These are phyloP conservation scores for Tragelaphus buxtoni DNA, from an alignment of 2,113 vertebrate genomes.

Conservation along the genomic window DNA sequence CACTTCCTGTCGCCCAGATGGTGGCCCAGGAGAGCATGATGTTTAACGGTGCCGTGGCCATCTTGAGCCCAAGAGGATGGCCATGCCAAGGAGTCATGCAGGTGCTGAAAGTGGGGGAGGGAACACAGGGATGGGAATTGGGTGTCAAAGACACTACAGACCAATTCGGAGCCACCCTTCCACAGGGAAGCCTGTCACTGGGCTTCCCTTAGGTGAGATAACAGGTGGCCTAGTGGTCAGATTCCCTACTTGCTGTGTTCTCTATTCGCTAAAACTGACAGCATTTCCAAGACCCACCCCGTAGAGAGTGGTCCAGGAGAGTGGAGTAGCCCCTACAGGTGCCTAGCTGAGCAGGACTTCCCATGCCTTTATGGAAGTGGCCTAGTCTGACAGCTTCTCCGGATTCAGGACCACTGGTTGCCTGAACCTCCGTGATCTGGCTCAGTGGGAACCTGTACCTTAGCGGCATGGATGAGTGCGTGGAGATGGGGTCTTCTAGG, in stretches of 20 bases:
- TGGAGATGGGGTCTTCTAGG: neutral
- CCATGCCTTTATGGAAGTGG: neutral
- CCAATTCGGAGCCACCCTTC: neutral
- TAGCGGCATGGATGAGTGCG: neutral
- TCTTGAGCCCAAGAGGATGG: neutral
- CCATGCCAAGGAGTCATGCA: neutral
- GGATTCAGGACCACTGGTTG: neutral
- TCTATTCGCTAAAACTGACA: neutral
- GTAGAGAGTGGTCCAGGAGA: neutral
- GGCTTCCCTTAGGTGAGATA: neutral
- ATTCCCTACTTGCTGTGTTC: neutral
- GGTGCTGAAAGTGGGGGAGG: neutral
- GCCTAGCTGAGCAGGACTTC: neutral
- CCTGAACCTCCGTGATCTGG: fast-evolving
- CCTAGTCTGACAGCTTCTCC: neutral
- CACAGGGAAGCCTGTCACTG: too few relatives aligned
- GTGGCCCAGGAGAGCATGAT: fast-evolving
- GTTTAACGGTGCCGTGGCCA: neutral
- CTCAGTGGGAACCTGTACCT: neutral
- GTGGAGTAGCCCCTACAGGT: neutral
- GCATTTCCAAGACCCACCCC: neutral
- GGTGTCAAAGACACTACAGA: neutral
- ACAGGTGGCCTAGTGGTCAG: neutral
- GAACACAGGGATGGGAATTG: neutral
- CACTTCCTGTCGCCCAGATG: neutral